These are phyloP conservation scores for Halcyon senegalensis DNA, from an alignment of 2,113 vertebrate genomes.

Conservation along the genomic window DNA sequence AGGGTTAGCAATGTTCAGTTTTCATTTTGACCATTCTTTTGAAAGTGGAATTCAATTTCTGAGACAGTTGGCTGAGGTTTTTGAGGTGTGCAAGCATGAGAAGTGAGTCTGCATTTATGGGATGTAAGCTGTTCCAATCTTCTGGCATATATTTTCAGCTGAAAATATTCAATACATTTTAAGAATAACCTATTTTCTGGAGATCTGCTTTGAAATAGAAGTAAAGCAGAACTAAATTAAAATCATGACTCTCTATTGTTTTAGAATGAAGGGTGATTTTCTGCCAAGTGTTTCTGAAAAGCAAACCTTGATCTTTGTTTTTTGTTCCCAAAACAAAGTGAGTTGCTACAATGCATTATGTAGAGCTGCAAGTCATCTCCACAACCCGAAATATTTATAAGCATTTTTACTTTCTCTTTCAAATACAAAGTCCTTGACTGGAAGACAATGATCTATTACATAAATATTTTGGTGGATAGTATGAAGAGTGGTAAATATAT, in stretches of 20 bases:
- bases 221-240: conserved; percentile 6
- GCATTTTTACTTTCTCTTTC: conserved; percentile 20
- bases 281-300: conserved; percentile 16
- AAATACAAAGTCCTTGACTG: conserved; percentile 28
- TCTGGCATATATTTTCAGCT: neutral
- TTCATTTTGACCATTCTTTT: neutral
- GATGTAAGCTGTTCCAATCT: neutral
- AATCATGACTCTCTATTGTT: conserved; percentile 20
- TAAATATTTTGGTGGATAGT: conserved; percentile 9
- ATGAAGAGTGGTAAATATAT: conserved; percentile 2
- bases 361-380: neutral
- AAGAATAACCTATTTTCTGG: neutral
- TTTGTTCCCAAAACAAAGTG: neutral
- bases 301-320: neutral
- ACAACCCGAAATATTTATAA: conserved; percentile 6
- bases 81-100: neutral
- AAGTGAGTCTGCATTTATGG: neutral
- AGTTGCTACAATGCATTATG: neutral
- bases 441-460: conserved; percentile 31
- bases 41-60: neutral
- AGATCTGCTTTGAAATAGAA: conserved; percentile 10
- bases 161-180: neutral
- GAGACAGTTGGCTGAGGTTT: neutral
- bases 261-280: conserved; percentile 1
- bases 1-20: neutral